Conservation (phyloP, 2,888 invertebrate genomes). For the Neoascia interrupta region DNA sequence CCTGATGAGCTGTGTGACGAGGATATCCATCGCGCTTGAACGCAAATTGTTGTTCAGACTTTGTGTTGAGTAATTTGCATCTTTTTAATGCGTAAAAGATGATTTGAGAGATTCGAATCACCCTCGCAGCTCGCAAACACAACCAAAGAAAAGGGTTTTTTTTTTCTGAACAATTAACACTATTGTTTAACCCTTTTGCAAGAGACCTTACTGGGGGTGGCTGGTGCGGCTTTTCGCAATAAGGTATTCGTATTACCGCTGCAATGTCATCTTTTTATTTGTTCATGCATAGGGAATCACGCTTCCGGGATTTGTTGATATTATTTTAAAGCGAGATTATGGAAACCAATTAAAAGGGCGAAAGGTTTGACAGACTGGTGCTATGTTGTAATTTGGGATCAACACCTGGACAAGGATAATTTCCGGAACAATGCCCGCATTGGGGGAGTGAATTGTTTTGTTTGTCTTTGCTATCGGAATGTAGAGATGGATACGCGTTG, state of each 20-base stretch:
- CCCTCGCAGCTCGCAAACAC: background rate
- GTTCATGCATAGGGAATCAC: background rate
- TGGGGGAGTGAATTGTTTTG: conserved; percentile 42
- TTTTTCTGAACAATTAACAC: conserved; percentile 66
- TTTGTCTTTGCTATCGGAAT: conserved; percentile 24
- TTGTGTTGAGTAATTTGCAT: conserved; percentile 48
- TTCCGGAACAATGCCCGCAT: conserved; percentile 41
- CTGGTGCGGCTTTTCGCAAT: conserved; percentile 33
- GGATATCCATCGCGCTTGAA: conserved; percentile 44
- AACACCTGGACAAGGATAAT: conserved; percentile 51
- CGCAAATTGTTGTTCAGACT: conserved; percentile 43
- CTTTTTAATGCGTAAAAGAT: conserved; percentile 58
- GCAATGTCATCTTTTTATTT: conserved; percentile 36
- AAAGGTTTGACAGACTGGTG: conserved; percentile 44
- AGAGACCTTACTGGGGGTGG: background rate
- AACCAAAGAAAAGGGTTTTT: conserved; percentile 26
- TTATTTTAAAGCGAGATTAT: conserved; percentile 30
- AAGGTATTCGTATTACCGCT: conserved; percentile 45
- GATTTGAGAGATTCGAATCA: conserved; percentile 25
- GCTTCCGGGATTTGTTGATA: conserved; percentile 24
- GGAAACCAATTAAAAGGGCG: conserved; percentile 50
- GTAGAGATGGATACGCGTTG: background rate
- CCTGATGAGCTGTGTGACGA: conserved; percentile 24
- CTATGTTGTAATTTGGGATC: conserved; percentile 67
- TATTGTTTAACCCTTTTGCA: conserved; percentile 57